Conservation (phyloP, 1,140 invertebrate genomes). For the Andricus grossulariae region DNA sequence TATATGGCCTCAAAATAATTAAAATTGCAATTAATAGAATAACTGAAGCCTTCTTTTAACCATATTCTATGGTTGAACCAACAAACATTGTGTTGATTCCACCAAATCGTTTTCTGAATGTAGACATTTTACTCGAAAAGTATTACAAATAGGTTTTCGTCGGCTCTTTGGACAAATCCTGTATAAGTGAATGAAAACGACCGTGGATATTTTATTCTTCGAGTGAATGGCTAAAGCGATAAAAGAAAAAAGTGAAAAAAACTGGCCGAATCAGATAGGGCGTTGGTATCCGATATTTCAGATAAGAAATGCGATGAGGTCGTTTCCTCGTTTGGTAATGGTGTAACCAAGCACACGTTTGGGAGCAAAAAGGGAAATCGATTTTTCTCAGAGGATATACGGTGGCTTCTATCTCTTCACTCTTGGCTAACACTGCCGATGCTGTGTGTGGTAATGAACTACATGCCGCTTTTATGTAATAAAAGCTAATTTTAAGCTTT, state of each 20-base stretch:
- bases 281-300: slow-evolving; percentile 6
- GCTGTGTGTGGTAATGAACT: neutral
- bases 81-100: too few relatives aligned
- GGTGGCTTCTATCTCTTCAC: neutral
- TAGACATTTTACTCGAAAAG: too few relatives aligned
- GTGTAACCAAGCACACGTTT: slow-evolving; percentile 19
- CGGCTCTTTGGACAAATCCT: too few relatives aligned
- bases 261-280: neutral
- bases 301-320: slow-evolving; percentile 22
- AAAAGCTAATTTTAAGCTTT: too few relatives aligned
- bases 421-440: neutral
- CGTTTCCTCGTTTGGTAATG: neutral
- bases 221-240: neutral
- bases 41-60: too few relatives aligned
- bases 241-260: neutral
- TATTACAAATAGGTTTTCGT: too few relatives aligned
- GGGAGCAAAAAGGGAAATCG: slow-evolving; percentile 3
- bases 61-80: too few relatives aligned
- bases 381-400: neutral
- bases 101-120: too few relatives aligned
- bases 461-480: neutral
- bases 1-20: too few relatives aligned
- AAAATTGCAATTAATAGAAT: too few relatives aligned
- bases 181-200: neutral
- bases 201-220: neutral